A percentile compares a stretch with the other conserved stretches of the same genome.
Conservation (phyloP, 2,113 vertebrate species). For the Pyxicephalus adspersus region DNA sequence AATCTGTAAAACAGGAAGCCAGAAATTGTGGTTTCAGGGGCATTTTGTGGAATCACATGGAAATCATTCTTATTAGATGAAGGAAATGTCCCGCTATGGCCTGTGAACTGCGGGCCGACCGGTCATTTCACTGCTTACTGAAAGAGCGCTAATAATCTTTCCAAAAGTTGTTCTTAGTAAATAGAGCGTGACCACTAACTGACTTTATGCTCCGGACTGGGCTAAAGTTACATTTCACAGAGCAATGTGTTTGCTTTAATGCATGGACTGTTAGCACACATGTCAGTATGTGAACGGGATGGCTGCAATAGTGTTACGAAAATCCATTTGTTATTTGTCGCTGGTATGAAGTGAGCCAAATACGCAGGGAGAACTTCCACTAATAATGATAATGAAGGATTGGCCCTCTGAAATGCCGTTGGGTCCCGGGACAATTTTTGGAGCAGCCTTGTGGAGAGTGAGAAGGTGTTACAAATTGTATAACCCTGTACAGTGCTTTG, state of each 20-base stretch:
- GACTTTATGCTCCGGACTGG: background rate
- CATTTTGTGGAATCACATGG: too few relatives aligned
- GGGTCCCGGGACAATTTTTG: too few relatives aligned
- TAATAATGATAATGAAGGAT: too few relatives aligned
- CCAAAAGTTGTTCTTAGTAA: background rate
- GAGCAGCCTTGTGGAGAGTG: too few relatives aligned
- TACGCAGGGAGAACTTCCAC: too few relatives aligned
- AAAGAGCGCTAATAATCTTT: background rate
- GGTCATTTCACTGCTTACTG: background rate
- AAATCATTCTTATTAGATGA: too few relatives aligned
- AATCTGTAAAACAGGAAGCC: slow-evolving; percentile 62
- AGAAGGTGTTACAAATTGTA: too few relatives aligned
- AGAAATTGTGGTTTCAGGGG: background rate
- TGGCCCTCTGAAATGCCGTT: too few relatives aligned
- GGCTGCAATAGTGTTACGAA: background rate
- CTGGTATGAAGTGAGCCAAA: too few relatives aligned
- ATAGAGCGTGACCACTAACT: slow-evolving; percentile 14
- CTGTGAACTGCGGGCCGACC: background rate
- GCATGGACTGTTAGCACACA: slow-evolving; percentile 34
- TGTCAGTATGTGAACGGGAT: slow-evolving; percentile 15
- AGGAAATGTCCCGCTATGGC: too few relatives aligned
- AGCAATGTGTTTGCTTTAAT: slow-evolving; percentile 23
- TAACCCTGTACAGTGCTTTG: too few relatives aligned
- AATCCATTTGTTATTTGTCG: too few relatives aligned
- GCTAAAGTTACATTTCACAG: slow-evolving; percentile 3